Percentiles rank a stretch among this genome's conserved stretches.
phyloP scores from a whole-genome alignment of 2,888 invertebrate species.

The Arge pagana region DNA sequence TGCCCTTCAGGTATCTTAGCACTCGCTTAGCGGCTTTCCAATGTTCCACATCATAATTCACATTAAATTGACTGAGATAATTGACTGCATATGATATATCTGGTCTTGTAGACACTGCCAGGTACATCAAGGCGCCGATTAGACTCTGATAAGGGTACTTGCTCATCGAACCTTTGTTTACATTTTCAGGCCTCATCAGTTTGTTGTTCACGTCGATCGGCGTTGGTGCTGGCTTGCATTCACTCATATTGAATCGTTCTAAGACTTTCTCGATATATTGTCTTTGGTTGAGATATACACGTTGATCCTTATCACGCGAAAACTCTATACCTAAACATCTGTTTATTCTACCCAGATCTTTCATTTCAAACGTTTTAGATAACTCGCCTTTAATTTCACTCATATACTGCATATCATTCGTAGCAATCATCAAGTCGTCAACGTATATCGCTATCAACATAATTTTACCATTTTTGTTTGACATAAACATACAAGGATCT shows the following conservation, averaged over 20 bases:
- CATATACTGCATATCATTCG: slow-evolving; percentile 4
- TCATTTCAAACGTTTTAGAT: slow-evolving; percentile 19
- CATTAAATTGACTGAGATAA: slow-evolving; percentile 23
- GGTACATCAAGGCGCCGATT: slow-evolving; percentile 24
- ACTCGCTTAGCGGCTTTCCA: slow-evolving; percentile 24
- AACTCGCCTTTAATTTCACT: neutral
- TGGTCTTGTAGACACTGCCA: slow-evolving; percentile 22
- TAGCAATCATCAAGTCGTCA: slow-evolving; percentile 24
- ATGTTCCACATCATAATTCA: slow-evolving; percentile 8
- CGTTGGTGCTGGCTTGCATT: neutral
- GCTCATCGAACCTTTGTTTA: neutral
- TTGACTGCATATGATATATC: slow-evolving; percentile 23
- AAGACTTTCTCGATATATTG: slow-evolving; percentile 18
- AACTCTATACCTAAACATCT: slow-evolving; percentile 22
- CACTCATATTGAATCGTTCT: slow-evolving; percentile 13
- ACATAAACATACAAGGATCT: slow-evolving; percentile 25
- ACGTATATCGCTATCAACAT: slow-evolving; percentile 26
- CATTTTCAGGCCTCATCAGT: slow-evolving; percentile 1
- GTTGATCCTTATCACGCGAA: neutral
- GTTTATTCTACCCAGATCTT: slow-evolving; percentile 18
- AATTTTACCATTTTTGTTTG: neutral
- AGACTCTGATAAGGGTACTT: slow-evolving; percentile 22
- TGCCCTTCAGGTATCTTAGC: slow-evolving; percentile 24
- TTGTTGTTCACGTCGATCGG: neutral
- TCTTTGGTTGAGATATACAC: slow-evolving; percentile 11